A percentile compares a stretch with the other conserved stretches of the same genome.
Conservation (phyloP, 92 coral and sea anemone genomes). For the Pocillopora meandrina region DNA sequence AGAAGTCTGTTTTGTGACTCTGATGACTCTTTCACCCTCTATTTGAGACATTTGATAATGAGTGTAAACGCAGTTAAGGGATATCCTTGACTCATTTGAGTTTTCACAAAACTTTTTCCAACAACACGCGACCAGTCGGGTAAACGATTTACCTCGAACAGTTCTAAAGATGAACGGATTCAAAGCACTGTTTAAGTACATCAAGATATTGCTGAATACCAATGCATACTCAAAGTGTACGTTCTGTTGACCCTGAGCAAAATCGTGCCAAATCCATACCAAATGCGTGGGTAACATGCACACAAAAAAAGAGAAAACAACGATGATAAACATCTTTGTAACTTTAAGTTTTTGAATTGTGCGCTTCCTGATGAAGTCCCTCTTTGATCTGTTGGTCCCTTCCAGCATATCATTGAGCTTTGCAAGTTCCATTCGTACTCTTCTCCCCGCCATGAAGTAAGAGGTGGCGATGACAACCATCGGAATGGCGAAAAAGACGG, state of each 20-base stretch:
- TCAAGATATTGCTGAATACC: conserved; percentile 58
- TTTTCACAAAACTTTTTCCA: conserved; percentile 5
- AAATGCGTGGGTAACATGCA: conserved; percentile 76
- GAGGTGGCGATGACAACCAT: conserved; percentile 36
- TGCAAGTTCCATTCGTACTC: conserved; percentile 45
- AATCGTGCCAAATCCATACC: conserved; percentile 81
- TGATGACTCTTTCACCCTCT: not conserved
- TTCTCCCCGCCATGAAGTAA: conserved; percentile 38
- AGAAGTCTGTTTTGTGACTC: not conserved
- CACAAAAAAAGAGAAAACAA: conserved; percentile 68
- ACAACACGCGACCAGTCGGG: conserved; percentile 19
- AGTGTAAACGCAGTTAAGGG: not conserved
- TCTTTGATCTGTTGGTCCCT: not conserved
- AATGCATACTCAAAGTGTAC: conserved; percentile 49
- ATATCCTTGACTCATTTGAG: not conserved
- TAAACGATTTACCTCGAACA: conserved; percentile 24
- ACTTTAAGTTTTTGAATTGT: conserved; percentile 61
- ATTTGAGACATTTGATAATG: not conserved
- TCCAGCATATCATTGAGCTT: conserved; percentile 28
- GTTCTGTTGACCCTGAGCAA: conserved; percentile 51
- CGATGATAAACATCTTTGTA: conserved; percentile 66
- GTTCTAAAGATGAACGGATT: conserved; percentile 91
- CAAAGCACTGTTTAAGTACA: conserved; percentile 79
- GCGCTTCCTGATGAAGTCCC: conserved; percentile 44
- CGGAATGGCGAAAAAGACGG: conserved; percentile 60